Evolutionary conservation across 2,888 invertebrate species (phyloP).

Genomic region (Platycheirus albimanus): DNA sequence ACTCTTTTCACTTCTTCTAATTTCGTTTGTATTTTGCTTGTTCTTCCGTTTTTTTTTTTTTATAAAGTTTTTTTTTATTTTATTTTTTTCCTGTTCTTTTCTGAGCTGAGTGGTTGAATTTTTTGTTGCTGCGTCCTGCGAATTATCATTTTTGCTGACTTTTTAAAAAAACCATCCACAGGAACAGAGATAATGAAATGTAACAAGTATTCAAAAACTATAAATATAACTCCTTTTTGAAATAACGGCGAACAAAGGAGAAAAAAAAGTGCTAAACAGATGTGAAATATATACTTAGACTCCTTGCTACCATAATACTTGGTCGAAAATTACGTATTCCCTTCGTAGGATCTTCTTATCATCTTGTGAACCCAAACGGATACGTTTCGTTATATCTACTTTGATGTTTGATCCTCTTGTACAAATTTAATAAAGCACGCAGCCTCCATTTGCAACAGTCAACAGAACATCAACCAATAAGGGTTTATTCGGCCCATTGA

Average conservation of each 20-base stretch:
- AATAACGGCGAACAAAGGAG: conserved; percentile 31
- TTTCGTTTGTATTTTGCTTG: conserved; percentile 47
- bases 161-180: conserved; percentile 13
- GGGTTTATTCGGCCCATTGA: conserved; percentile 18
- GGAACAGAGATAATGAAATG: conserved; percentile 14
- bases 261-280: background rate
- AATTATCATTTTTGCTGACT: conserved; percentile 24
- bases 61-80: conserved; percentile 11
- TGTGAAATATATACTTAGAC: conserved; percentile 2
- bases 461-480: conserved; percentile 36
- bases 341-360: conserved; percentile 46
- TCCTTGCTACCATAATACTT: no score
- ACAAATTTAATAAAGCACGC: conserved; percentile 74
- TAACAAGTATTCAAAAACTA: conserved; percentile 26
- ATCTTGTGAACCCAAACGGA: conserved; percentile 51
- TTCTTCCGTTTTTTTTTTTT: conserved; percentile 17
- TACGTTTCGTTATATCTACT: conserved; percentile 57
- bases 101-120: no score
- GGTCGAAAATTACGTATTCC: conserved; percentile 53
- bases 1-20: conserved; percentile 61
- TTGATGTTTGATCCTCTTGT: conserved; percentile 72
- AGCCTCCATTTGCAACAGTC: conserved; percentile 61
- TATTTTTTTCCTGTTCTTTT: conserved; percentile 7
- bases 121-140: background rate
- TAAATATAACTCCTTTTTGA: background rate